Evolutionary conservation across 2,113 vertebrate species (phyloP).

Genomic region (Anoplopoma fimbria): DNA sequence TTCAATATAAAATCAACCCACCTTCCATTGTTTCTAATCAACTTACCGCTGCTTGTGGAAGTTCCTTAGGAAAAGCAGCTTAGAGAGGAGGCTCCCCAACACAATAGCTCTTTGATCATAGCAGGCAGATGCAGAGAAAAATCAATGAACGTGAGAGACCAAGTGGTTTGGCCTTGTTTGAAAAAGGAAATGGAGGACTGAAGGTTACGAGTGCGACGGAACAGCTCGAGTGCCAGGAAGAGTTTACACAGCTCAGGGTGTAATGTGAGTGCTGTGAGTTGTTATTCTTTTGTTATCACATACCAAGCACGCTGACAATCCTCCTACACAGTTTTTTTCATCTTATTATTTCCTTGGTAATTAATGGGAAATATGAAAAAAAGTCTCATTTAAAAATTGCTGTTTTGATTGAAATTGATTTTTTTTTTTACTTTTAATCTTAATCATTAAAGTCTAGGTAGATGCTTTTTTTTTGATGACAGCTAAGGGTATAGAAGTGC

Average conservation of each 20-base stretch:
- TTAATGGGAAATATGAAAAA: background rate
- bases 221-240: slow-evolving; percentile 57
- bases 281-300: slow-evolving; percentile 36
- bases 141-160: slow-evolving; percentile 26
- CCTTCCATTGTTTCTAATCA: slow-evolving; percentile 73
- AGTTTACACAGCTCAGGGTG: slow-evolving; percentile 17
- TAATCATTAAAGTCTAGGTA: background rate
- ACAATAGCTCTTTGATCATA: slow-evolving; percentile 62
- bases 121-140: slow-evolving; percentile 29
- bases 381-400: background rate
- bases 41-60: slow-evolving; percentile 59
- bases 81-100: slow-evolving; percentile 39
- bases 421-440: background rate
- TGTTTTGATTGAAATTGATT: background rate
- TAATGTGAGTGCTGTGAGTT: slow-evolving; percentile 32
- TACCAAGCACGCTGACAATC: slow-evolving; percentile 9
- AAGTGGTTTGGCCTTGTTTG: slow-evolving; percentile 36
- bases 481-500: too few species aligned
- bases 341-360: background rate
- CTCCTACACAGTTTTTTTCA: background rate
- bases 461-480: background rate
- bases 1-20: slow-evolving; percentile 60
- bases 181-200: slow-evolving; percentile 70
- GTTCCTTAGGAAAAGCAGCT: slow-evolving; percentile 68
- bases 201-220: slow-evolving; percentile 56